Evolutionary conservation across 2,888 invertebrate species (phyloP), one percentile per base, ranked within the genome.

Genomic region (Glyphotaelius pellucidus): DNA sequence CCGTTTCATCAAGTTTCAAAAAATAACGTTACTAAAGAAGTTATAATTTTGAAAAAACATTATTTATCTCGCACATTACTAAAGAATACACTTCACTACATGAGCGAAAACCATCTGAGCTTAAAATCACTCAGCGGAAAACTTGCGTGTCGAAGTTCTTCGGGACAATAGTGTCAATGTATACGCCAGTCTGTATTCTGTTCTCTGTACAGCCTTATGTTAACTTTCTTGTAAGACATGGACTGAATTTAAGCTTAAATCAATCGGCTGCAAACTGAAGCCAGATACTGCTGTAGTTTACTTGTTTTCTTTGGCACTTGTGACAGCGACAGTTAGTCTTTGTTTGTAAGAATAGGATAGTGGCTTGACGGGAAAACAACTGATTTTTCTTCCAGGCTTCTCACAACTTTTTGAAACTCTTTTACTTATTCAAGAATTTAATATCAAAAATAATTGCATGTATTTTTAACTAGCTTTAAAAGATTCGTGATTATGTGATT

Each of bases 111-210:
- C 52, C 86, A 32, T 31, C 47, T 31, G 30, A 86, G 52, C 47
- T 19, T 67, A 25, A 19, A 67, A 67, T 15, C 52, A 19, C 52
- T 67, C 19, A 52, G 47, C 12, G n/a, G 86, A 86, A 86, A 86
- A 52, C 86, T 86, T 86, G 86, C 30, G 86, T 86, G 52, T 86
- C 31, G 47, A 86, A 86, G 86, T 86, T 86, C 47, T 11, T 52
- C 86, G 86, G 86, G 86, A 86, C 86, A 86, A 86, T 86, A 19
- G 86, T 30, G 86, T 47, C 47, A 42, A 31, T 30, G 47, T 86
- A 35, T 1, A 86, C 47, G 47, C 30, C 14, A 83, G 4, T 3
- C 35, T 83, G 31, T 86, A 52, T 42, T 86, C 19, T 30, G n/a
- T n/a, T 3, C 83, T 31, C 31, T 15, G 42, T 42, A 14, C 83